phyloP scores from a whole-genome alignment of 2,888 invertebrate genomes.

The Cloeon dipterum region DNA sequence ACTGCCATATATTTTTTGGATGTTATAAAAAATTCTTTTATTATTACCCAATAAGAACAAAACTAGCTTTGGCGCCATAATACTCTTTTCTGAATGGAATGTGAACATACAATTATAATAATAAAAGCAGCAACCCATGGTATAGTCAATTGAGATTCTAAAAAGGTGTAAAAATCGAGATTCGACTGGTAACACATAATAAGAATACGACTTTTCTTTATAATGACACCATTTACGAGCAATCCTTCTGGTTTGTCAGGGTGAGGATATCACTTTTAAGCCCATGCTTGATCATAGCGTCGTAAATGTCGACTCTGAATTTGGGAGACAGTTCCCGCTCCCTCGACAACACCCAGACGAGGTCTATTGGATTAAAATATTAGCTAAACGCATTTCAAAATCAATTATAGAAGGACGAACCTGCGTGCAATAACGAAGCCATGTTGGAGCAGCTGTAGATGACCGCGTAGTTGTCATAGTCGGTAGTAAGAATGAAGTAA shows the following conservation, averaged over 20 bases:
- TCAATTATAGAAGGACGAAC: slow-evolving; percentile 15
- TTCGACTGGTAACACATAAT: no score
- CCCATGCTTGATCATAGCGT: slow-evolving; percentile 28
- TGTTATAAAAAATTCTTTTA: no score
- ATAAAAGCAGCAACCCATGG: no score
- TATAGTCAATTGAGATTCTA: no score
- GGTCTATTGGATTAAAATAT: slow-evolving; percentile 21
- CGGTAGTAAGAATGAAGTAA: slow-evolving; percentile 46
- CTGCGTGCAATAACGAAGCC: slow-evolving; percentile 31
- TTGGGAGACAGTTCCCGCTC: slow-evolving; percentile 36
- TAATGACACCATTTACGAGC: no score
- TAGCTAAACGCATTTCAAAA: neutral
- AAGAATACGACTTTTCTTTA: no score
- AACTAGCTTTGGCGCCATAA: no score
- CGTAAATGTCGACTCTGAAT: slow-evolving; percentile 38
- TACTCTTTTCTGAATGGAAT: no score
- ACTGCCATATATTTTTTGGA: no score
- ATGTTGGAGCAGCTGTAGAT: slow-evolving; percentile 50
- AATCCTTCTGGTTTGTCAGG: slow-evolving; percentile 42
- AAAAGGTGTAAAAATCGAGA: no score
- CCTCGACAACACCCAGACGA: slow-evolving; percentile 47
- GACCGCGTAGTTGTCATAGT: slow-evolving; percentile 45
- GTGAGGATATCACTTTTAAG: slow-evolving; percentile 47
- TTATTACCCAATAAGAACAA: no score
- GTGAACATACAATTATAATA: no score